Evolutionary conservation across 2,888 invertebrate genomes (phyloP).

Genomic region (Ischnura elegans): DNA sequence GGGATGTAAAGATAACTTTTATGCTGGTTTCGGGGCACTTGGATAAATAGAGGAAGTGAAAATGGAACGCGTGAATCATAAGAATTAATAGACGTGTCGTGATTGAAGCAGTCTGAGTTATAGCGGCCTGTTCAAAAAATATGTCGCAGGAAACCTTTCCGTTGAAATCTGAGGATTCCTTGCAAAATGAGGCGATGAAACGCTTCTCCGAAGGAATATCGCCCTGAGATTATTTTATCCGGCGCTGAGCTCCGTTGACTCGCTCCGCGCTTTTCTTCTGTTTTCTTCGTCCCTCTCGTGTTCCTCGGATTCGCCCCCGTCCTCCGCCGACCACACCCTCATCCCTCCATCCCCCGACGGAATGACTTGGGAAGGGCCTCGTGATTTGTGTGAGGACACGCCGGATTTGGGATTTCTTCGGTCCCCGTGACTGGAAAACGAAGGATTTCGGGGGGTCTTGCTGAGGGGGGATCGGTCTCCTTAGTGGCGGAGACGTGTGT

Average conservation of each 20-base stretch:
- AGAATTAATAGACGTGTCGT: too few relatives aligned
- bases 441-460: neutral
- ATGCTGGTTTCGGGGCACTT: too few relatives aligned
- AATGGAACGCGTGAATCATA: too few relatives aligned
- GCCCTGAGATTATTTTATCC: neutral
- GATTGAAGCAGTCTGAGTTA: too few relatives aligned
- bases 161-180: too few relatives aligned
- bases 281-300: neutral
- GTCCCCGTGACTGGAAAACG: slow-evolving; percentile 17
- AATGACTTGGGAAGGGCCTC: neutral
- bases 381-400: neutral
- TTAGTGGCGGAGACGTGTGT: neutral
- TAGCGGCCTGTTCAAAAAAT: too few relatives aligned
- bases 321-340: neutral
- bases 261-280: neutral
- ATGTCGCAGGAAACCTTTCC: too few relatives aligned
- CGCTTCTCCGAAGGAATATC: too few relatives aligned
- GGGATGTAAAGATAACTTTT: too few relatives aligned
- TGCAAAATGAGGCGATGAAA: too few relatives aligned
- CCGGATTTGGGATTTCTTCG: neutral
- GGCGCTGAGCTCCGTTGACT: neutral
- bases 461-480: neutral
- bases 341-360: neutral
- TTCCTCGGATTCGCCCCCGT: too few relatives aligned
- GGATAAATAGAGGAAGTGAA: too few relatives aligned